A percentile compares a stretch with the other conserved stretches of the same genome.
phyloP scores from a whole-genome alignment of 2,797 vertebrate genomes.

The Danio aesculapii region DNA sequence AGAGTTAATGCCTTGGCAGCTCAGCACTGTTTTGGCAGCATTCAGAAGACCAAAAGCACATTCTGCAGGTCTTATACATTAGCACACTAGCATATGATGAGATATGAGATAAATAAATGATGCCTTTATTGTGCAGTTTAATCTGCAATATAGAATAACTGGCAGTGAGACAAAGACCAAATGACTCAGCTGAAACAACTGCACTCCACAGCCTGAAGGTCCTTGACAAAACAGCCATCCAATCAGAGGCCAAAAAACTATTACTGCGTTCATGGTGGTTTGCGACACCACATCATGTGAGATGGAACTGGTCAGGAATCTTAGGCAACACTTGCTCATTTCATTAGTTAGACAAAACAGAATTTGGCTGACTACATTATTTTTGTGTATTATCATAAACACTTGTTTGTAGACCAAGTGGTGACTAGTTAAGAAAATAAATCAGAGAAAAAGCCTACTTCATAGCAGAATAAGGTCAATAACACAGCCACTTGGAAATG shows the following conservation, averaged over 20 bases:
- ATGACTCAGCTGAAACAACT: constrained; percentile 33
- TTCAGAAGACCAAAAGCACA: too few relatives aligned
- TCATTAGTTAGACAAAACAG: not conserved
- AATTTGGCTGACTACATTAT: not conserved
- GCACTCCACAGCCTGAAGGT: constrained; percentile 11
- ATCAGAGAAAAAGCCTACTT: too few relatives aligned
- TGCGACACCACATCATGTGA: not conserved
- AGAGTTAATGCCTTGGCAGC: too few relatives aligned
- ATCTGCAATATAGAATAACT: constrained; percentile 7
- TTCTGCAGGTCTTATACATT: too few relatives aligned
- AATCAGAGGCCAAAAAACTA: constrained; percentile 29
- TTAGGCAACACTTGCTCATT: not conserved
- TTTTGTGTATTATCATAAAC: too few relatives aligned
- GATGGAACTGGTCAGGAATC: not conserved
- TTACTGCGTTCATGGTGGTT: not conserved
- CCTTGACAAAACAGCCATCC: constrained; percentile 15
- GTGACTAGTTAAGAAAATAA: too few relatives aligned
- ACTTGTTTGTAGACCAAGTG: too few relatives aligned
- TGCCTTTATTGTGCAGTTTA: not conserved
- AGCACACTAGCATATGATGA: too few relatives aligned
- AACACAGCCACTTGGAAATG: too few relatives aligned
- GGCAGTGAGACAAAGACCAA: constrained; percentile 12
- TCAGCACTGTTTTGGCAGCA: too few relatives aligned
- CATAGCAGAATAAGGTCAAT: too few relatives aligned
- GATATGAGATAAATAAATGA: not conserved